These are phyloP conservation scores for Scelioninae gen. 1 DNA, from an alignment of 2,888 invertebrate species.

Conservation along the genomic window DNA sequence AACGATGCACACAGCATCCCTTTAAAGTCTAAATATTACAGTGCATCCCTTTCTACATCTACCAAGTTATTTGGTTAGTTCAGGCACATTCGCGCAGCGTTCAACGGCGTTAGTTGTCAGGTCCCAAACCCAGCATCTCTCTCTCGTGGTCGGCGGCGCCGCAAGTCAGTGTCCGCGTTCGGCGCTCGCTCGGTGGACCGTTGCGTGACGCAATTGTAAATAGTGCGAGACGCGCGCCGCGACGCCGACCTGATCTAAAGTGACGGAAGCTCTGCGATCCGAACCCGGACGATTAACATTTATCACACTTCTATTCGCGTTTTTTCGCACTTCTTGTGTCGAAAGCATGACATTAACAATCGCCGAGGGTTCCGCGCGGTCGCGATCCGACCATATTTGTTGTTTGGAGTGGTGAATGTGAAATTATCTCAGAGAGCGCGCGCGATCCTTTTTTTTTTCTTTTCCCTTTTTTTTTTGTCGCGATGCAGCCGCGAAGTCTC, in stretches of 20 bases:
- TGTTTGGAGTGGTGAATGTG: slow-evolving; percentile 32
- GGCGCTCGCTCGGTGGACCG: slow-evolving; percentile 49
- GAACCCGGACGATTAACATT: too few species aligned
- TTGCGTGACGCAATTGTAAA: slow-evolving; percentile 39
- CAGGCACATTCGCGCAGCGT: slow-evolving; percentile 2
- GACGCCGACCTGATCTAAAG: slow-evolving; percentile 21
- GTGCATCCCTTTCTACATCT: too few species aligned
- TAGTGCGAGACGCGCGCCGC: slow-evolving; percentile 47
- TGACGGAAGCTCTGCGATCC: too few species aligned
- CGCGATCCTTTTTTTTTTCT: not conserved
- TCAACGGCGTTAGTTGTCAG: slow-evolving; percentile 26
- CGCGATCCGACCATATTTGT: slow-evolving; percentile 16
- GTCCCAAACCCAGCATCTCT: too few species aligned
- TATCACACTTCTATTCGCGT: too few species aligned
- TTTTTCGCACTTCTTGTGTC: too few species aligned
- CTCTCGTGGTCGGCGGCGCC: slow-evolving; percentile 37
- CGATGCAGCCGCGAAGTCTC: slow-evolving; percentile 37
- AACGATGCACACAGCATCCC: too few species aligned
- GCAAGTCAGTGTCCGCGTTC: slow-evolving; percentile 52
- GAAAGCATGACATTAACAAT: slow-evolving; percentile 45
- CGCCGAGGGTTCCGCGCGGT: slow-evolving; percentile 32
- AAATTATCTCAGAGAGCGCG: not conserved
- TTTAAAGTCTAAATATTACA: too few species aligned
- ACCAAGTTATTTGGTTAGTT: too few species aligned
- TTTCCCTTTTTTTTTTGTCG: slow-evolving; percentile 5